These are phyloP conservation scores for Imbricaverruca yamaguchii DNA, from an alignment of 2,888 invertebrate species.

Conservation along the genomic window DNA sequence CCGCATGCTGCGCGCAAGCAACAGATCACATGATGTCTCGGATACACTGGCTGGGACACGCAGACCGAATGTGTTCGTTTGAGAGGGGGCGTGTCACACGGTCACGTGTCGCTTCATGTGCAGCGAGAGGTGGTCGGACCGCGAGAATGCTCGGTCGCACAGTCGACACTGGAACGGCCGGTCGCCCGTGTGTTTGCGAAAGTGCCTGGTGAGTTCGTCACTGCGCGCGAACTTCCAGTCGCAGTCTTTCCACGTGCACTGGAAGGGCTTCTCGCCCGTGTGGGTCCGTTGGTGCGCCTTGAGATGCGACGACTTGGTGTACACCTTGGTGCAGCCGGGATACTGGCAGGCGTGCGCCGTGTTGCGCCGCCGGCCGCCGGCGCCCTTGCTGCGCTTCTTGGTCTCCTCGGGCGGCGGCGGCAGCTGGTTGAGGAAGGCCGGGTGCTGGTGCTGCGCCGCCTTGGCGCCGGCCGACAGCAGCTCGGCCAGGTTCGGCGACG, in stretches of 20 bases:
- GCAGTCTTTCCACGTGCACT: constrained; percentile 55
- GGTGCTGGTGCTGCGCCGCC: constrained; percentile 34
- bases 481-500: constrained; percentile 36
- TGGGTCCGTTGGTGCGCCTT: constrained; percentile 54
- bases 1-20: background rate
- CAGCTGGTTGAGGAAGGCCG: constrained; percentile 23
- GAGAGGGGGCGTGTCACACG: constrained; percentile 29
- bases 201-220: constrained; percentile 50
- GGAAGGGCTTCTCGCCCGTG: constrained; percentile 58
- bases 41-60: background rate
- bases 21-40: background rate
- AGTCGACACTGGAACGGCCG: constrained; percentile 53
- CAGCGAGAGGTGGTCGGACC: constrained; percentile 53
- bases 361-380: constrained; percentile 31
- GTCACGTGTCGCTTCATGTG: constrained; percentile 52
- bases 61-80: background rate
- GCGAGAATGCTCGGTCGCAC: constrained; percentile 52
- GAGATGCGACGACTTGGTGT: constrained; percentile 55
- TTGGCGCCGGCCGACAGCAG: constrained; percentile 26
- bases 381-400: constrained; percentile 26
- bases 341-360: constrained; percentile 46
- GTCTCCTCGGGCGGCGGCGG: constrained; percentile 26
- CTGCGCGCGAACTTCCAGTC: constrained; percentile 53
- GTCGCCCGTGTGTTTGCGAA: constrained; percentile 47
- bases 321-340: constrained; percentile 53